Evolutionary conservation across 2,888 invertebrate species (phyloP), one percentile per base, ranked within the genome.

Genomic region (Lasius platythorax): DNA sequence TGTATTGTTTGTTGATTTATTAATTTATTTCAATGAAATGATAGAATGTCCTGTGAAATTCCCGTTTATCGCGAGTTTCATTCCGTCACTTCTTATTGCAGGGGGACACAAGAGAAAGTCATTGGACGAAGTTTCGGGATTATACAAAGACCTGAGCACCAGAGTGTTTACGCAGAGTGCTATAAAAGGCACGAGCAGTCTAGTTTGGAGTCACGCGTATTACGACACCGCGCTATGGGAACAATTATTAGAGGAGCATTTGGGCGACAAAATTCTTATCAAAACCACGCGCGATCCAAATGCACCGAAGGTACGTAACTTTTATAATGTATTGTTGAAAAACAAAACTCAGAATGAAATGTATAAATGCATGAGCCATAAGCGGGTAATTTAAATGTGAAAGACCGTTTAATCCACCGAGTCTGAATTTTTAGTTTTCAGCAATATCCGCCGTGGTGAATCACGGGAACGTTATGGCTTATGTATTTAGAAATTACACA

Each of bases 171-270:
- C 96, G 9, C 97, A 97, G 90, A 96, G 96, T 85, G 94, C 96
- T 12, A 94, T 97, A 72, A 95, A 96, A 95, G 98, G 98, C 18
- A 97, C 98, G 0, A 97, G 97, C 53, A 96, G 97, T 84, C 96
- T 98, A 73, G 96, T 98, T n/a, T 97, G 97, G 97, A 97, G 96
- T 83, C 98, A 98, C 93, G 97, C 98, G 0, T 98, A 98, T 95
- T 99, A 99, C 95, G 98, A 99, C 93, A 98, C 98, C 0, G 96
- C 96, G 0, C 95, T 97, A 18, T 99, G 98, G 98, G 98, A 98
- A 94, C 95, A 96, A 85, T 95, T 98, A 93, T 95, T 99, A 67
- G 96, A 96, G 93, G 96, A 96, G 83, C 96, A 97, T 89, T 95
- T 97, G 46, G 96, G 96, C 0, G 96, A 97, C 84, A 95, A 95